Conservation (phyloP, 1,140 invertebrate genomes). For the Pseudoatta argentina region DNA sequence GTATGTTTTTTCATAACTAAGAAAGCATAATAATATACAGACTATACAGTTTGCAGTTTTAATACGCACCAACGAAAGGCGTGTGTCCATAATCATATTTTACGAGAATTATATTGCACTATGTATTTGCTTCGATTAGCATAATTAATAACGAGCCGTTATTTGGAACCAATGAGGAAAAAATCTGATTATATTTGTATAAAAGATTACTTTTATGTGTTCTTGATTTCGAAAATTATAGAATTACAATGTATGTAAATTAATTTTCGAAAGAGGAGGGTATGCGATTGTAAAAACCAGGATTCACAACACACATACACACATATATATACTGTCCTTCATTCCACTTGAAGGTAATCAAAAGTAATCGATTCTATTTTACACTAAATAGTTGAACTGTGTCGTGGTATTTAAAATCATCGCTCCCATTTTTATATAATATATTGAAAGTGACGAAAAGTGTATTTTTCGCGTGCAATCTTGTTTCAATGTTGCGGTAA, state of each 20-base stretch:
- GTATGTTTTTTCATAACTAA: slow-evolving; percentile 68
- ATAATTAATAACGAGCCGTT: background rate
- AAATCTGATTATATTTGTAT: slow-evolving; percentile 37
- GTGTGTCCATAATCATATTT: slow-evolving; percentile 66
- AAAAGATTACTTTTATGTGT: slow-evolving; percentile 27
- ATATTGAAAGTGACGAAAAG: slow-evolving; percentile 77
- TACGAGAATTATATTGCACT: slow-evolving; percentile 51
- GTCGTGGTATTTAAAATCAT: slow-evolving; percentile 68
- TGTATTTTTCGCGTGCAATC: slow-evolving; percentile 80
- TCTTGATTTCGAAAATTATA: slow-evolving; percentile 12
- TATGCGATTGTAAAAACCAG: slow-evolving; percentile 53
- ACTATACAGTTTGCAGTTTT: slow-evolving; percentile 80
- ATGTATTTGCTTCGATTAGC: slow-evolving; percentile 48
- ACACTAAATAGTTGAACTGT: slow-evolving; percentile 53
- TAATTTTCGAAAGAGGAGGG: slow-evolving; percentile 45
- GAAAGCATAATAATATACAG: slow-evolving; percentile 64
- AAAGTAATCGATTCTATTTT: slow-evolving; percentile 65
- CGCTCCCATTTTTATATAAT: slow-evolving; percentile 72
- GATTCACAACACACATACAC: slow-evolving; percentile 49
- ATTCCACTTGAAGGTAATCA: slow-evolving; percentile 67
- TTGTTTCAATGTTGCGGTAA: slow-evolving; percentile 82
- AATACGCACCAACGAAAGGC: slow-evolving; percentile 71
- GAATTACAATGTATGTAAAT: background rate
- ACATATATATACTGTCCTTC: slow-evolving; percentile 62
- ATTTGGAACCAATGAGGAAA: slow-evolving; percentile 12